Evolutionary conservation across 37 sponge, comb jelly and placozoan species (phyloP), one percentile per base, ranked within the genome.

Genomic region (Oscarella lobularis): DNA sequence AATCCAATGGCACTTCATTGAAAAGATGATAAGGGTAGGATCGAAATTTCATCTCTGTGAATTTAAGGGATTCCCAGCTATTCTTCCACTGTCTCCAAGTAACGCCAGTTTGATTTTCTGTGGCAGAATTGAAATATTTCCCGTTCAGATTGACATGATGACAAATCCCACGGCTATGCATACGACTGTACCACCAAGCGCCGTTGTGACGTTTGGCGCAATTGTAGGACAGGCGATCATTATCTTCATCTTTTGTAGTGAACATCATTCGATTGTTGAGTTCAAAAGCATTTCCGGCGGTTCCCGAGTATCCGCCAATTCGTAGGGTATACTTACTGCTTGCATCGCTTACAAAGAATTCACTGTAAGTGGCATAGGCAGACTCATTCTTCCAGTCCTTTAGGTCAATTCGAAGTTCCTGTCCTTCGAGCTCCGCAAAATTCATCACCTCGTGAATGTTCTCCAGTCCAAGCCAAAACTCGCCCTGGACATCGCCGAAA

Each of bases 281-380:
- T 36, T 38, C 41, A 9, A 79, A 31, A 65, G 73, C 41, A 38
- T 68, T 36, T 36, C 72, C 72, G 33, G 79, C 72, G 29, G 39
- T 79, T 33, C 79, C 79, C 33, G 72, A 35, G 39, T 70, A 79
- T n/a, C 73, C 73, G 72, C 41, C 72, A 79, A 79, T 71, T 35
- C 39, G 38, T 2, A 74, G 39, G 0, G 68, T 29, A 39, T 84
- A 84, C n/a, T 72, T 69, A 3, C 41, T 35, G 2, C 36, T 38
- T 55, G 79, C 73, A 37, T 70, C 41, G 2, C 73, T 73, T 55
- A 79, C 79, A 30, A 33, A 29, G 38, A 85, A 80, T 0, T 30
- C 40, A 0, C 6, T 41, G 66, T 80, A 85, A 35, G 73, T 40
- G 0, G 66, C 81, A 39, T 79, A 75, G 1, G 39, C 33, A 39